These are phyloP conservation scores for Catocala nupta DNA, from an alignment of 2,888 invertebrate genomes.

Conservation along the genomic window DNA sequence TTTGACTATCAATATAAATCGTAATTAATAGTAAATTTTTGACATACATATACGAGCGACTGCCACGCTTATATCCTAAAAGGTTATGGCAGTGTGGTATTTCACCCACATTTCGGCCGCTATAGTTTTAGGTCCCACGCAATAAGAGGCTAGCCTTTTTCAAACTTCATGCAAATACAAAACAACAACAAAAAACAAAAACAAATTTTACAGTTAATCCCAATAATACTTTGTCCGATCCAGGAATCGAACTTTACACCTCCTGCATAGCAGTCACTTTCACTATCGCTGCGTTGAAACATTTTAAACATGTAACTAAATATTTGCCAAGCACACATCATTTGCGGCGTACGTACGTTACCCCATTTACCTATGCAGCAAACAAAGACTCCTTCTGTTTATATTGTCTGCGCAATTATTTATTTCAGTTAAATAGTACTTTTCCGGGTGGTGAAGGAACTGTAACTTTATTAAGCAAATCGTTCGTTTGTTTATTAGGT, in stretches of 20 bases:
- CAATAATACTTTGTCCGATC: no score
- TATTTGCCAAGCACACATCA: constrained; percentile 27
- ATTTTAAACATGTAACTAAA: constrained; percentile 13
- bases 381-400: constrained; percentile 38
- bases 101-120: no score
- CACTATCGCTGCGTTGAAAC: no score
- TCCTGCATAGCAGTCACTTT: no score
- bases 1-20: neutral
- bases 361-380: constrained; percentile 31
- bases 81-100: no score
- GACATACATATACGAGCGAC: neutral
- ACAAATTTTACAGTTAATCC: no score
- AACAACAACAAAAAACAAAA: no score
- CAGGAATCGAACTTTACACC: no score
- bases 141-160: no score
- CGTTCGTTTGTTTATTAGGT: constrained; percentile 21
- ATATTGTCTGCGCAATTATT: constrained; percentile 46
- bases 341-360: constrained; percentile 38
- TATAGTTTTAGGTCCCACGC: no score
- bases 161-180: no score
- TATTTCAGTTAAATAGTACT: constrained; percentile 25
- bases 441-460: constrained; percentile 37
- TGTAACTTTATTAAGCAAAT: constrained; percentile 30
- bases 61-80: no score
- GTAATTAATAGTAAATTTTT: constrained; percentile 9